Evolutionary conservation across 1,140 invertebrate species (phyloP), one percentile per base, ranked within the genome.

Genomic region (Lethrus apterus): DNA sequence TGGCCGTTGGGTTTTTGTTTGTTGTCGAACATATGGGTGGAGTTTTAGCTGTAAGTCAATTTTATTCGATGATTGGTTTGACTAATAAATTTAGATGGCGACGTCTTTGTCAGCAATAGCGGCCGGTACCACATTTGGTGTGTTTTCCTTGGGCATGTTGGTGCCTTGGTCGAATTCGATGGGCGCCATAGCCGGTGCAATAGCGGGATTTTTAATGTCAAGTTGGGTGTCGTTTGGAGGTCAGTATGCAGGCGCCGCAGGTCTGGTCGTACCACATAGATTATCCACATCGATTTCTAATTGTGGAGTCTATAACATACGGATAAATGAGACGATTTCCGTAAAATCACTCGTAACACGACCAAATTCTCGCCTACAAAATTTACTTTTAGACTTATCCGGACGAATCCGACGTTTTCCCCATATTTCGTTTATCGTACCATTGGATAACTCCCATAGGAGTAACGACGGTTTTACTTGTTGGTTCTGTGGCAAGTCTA

Each of bases 121-220:
- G 9, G 82, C 86, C 13, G 88, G 87, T 4, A 84, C 87, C 11
- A 80, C 88, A 0, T 83, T 91, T 48, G 89, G 89, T 2, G 73
- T 92, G 10, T 94, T 93, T 63, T 83, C 83, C 0, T 67, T 93
- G 8, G 90, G 89, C 48, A 88, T 93, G 77, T 71, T 85, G 30
- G 77, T 87, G 55, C 89, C 87, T 13, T 89, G 84, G 80, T 78
- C 84, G 15, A 90, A 89, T 59, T 74, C 74, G 2, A 74, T 76
- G 36, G 83, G 78, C 3, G 76, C 77, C 4, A 57, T 78, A 1
- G 66, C 66, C 20, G 79, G 79, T 4, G 77, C 69, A 13, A 54
- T 75, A n/a, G 67, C 70, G 3, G 76, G 77, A 17, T 73, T 75
- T 0, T 17, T 78, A 8, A 63, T 76, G 20, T 71, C 78, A 2